Conservation (phyloP, 2,797 vertebrate genomes). For the Melanotaenia maccullochi region DNA sequence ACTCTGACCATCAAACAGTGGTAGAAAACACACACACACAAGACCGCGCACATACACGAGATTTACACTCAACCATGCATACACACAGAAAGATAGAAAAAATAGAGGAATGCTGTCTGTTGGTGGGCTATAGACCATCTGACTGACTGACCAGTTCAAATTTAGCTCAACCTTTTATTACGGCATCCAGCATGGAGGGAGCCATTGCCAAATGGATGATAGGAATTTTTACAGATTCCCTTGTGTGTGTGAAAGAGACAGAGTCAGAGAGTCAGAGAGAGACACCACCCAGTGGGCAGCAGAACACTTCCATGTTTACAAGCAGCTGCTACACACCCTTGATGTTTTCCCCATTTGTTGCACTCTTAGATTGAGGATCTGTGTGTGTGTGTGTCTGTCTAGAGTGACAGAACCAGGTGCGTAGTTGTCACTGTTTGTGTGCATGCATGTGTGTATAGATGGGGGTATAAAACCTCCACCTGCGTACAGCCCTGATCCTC, state of each 20-base stretch:
- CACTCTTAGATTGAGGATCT: slow-evolving; percentile 63
- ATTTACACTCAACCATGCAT: slow-evolving; percentile 23
- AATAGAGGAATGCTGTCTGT: slow-evolving; percentile 50
- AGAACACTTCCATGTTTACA: slow-evolving; percentile 86
- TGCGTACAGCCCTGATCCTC: slow-evolving; percentile 67
- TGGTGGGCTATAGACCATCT: slow-evolving; percentile 69
- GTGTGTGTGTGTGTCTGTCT: slow-evolving; percentile 48
- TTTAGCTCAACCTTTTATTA: slow-evolving; percentile 73
- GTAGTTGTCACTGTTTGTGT: slow-evolving; percentile 65
- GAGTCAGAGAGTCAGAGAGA: slow-evolving; percentile 49
- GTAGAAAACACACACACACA: slow-evolving; percentile 61
- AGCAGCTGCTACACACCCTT: slow-evolving; percentile 87
- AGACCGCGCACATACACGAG: slow-evolving; percentile 10
- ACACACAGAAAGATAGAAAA: slow-evolving; percentile 8
- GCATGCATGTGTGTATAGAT: slow-evolving; percentile 53
- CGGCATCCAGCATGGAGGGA: slow-evolving; percentile 58
- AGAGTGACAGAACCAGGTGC: slow-evolving; percentile 78
- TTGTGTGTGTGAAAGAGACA: slow-evolving; percentile 42
- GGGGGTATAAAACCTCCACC: slow-evolving; percentile 76
- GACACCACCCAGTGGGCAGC: slow-evolving; percentile 80
- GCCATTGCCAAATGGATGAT: slow-evolving; percentile 75
- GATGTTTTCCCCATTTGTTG: slow-evolving; percentile 85
- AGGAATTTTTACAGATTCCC: slow-evolving; percentile 80
- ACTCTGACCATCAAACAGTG: slow-evolving; percentile 78
- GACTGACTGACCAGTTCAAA: slow-evolving; percentile 74